Conservation (phyloP, 2,888 invertebrate species). For the Netelia fuscicornis region DNA sequence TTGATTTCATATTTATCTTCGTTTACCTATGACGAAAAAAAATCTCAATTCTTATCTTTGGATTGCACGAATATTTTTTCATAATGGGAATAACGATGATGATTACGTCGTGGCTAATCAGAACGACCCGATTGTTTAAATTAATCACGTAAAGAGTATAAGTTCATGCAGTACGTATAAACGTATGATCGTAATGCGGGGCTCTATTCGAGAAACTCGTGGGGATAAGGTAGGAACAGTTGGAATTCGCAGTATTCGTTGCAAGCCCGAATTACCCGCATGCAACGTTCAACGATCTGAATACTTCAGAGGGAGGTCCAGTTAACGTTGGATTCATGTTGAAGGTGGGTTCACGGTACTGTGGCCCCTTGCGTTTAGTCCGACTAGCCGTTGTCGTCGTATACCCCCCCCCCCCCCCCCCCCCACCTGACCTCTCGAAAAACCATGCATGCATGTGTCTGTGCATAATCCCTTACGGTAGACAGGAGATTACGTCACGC, state of each 20-base stretch:
- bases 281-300: constrained; percentile 45
- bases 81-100: too few species aligned
- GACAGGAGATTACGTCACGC: constrained; percentile 50
- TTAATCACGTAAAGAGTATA: too few species aligned
- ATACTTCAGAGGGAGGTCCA: constrained; percentile 26
- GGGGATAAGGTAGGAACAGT: not conserved
- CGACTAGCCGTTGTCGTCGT: constrained; percentile 7
- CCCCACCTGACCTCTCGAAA: not conserved
- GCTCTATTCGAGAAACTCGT: not conserved
- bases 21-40: too few species aligned
- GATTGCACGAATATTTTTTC: too few species aligned
- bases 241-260: constrained; percentile 28
- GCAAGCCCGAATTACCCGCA: constrained; percentile 5
- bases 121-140: too few species aligned
- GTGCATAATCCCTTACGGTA: not conserved
- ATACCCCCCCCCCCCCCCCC: not conserved
- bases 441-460: not conserved
- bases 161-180: not conserved
- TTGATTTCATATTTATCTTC: too few species aligned
- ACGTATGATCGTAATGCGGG: not conserved
- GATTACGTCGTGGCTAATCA: too few species aligned
- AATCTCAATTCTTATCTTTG: too few species aligned
- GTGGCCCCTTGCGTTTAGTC: constrained; percentile 13
- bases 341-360: constrained; percentile 26
- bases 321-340: constrained; percentile 33